Evolutionary conservation across 2,888 invertebrate species (phyloP), one percentile per base, ranked within the genome.

Genomic region (Himalopsyche anomala): DNA sequence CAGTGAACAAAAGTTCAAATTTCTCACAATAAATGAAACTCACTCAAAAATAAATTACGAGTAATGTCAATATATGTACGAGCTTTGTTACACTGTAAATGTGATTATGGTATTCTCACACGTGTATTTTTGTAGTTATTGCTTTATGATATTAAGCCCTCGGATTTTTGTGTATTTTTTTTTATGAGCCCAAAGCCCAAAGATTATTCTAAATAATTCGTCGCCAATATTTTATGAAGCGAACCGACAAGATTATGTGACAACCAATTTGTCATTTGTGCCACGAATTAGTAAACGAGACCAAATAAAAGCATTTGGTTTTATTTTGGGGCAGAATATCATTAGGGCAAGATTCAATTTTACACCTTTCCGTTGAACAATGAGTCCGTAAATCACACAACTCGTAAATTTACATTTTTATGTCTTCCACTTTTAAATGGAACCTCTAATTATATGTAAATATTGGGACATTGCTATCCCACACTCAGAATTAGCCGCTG

Each of bases 331-430:
- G 19, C 45, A 45, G 51, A 84, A 80, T 84, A 54, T 80, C 54
- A 12, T 84, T 80, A 55, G 51, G 38, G 3, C 80, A 80, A 84
- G 83, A 83, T 87, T 86, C 84, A 87, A 86, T 87, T 87, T 87
- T 80, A 84, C 85, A 86, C 85, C 54, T 82, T 83, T 81, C 82
- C 74, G 62, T 45, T 36, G 84, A 84, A 87, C 86, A 87, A 87
- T 87, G 69, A 62, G n/a, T 45, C 84, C 55, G 19, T 87, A 87
- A 87, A 87, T 87, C 87, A 87, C 42, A 54, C 82, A 51, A 62
- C 62, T 62, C 19, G 62, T 84, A 80, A 80, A 87, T 87, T 87
- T 85, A 80, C 85, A 87, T 87, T 80, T 80, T 38, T n/a, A 81
- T 80, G 54, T 38, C 42, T 36, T 80, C 45, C 55, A 40, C 28